Evolutionary conservation across 2,797 vertebrate genomes (phyloP).

Genomic region (Pantherophis alleghaniensis): DNA sequence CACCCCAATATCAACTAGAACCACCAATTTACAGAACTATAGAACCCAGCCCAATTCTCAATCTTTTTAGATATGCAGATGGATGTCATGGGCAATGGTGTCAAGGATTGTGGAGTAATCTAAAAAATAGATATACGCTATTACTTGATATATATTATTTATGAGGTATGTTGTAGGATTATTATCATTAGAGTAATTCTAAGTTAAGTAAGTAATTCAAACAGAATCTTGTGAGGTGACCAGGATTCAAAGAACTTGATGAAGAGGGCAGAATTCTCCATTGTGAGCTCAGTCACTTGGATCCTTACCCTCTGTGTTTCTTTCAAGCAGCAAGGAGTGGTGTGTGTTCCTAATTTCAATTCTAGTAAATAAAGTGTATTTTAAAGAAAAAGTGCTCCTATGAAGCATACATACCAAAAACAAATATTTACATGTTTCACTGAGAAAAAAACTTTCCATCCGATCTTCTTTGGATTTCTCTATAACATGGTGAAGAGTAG

Average conservation of each 20-base stretch:
- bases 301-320: background rate
- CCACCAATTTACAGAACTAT: background rate
- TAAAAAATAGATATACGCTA: background rate
- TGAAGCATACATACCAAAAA: constrained; percentile 79
- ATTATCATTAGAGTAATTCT: background rate
- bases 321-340: background rate
- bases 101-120: background rate
- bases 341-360: background rate
- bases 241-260: background rate
- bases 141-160: background rate
- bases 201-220: background rate
- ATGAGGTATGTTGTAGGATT: background rate
- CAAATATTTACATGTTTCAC: constrained; percentile 98
- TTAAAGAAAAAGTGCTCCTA: background rate
- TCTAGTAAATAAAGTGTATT: rapidly evolving
- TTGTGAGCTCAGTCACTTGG: background rate
- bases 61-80: background rate
- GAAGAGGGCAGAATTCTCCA: background rate
- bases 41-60: background rate
- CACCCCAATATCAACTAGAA: background rate
- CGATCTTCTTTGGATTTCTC: constrained; percentile 98
- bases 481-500: constrained; percentile 94
- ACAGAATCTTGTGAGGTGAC: background rate
- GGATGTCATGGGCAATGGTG: background rate
- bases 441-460: constrained; percentile 99